These are phyloP conservation scores for Melanotaenia duboulayi DNA, from an alignment of 2,113 vertebrate genomes.

Conservation along the genomic window DNA sequence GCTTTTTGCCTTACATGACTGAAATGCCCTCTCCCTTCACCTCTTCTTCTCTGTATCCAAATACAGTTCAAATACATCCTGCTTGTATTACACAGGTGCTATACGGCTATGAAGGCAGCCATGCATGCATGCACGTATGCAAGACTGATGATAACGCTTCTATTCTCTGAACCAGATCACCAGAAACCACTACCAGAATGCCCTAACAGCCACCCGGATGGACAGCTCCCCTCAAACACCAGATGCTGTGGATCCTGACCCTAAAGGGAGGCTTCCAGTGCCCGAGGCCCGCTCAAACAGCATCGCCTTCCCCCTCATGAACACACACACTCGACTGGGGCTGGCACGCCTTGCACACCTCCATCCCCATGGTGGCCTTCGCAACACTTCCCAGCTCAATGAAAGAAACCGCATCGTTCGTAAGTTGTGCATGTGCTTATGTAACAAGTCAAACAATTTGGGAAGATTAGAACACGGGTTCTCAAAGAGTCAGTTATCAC, in stretches of 20 bases:
- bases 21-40: conserved; percentile 42
- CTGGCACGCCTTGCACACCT: conserved; percentile 77
- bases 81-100: background rate
- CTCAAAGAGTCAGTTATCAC: too few species aligned
- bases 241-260: conserved; percentile 78
- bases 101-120: background rate
- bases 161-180: conserved; percentile 83
- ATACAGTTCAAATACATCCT: background rate
- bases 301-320: conserved; percentile 78
- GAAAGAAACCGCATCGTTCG: conserved; percentile 86
- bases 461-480: too few species aligned
- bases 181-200: conserved; percentile 96
- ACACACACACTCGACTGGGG: conserved; percentile 71
- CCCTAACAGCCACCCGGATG: conserved; percentile 91
- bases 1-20: conserved; percentile 39
- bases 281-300: conserved; percentile 80
- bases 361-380: conserved; percentile 72
- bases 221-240: conserved; percentile 96
- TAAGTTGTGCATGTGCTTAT: conserved; percentile 64
- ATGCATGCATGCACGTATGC: background rate
- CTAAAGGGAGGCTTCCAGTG: conserved; percentile 65
- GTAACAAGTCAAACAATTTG: background rate
- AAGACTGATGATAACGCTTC: background rate
- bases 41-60: conserved; percentile 3
- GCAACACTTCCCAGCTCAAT: conserved; percentile 83